These are phyloP conservation scores for Lycaon pictus DNA, from an alignment of 2,113 vertebrate species.

Conservation along the genomic window DNA sequence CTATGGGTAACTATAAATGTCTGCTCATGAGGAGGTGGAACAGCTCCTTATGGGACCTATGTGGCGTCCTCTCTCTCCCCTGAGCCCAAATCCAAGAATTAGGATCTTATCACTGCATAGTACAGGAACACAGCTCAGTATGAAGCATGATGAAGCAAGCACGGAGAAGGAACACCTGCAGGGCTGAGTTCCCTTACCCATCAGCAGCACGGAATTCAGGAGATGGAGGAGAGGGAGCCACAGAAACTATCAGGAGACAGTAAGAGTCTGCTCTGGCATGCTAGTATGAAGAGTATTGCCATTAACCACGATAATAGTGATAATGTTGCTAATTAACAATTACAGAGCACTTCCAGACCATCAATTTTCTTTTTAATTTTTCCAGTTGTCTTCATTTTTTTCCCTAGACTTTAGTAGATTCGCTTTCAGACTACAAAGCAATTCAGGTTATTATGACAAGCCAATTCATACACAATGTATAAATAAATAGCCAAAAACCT, in stretches of 20 bases:
- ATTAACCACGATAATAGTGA: background rate
- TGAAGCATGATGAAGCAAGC: background rate
- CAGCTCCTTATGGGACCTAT: background rate
- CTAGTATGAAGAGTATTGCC: too few species aligned
- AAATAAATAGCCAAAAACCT: background rate
- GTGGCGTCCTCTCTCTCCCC: background rate
- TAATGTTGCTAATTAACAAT: background rate
- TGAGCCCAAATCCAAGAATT: background rate
- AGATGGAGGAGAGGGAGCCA: background rate
- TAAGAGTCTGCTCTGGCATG: background rate
- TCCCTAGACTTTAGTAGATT: background rate
- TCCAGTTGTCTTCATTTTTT: background rate
- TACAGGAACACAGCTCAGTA: background rate
- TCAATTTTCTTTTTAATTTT: background rate
- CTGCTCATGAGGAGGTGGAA: background rate
- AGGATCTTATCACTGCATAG: background rate
- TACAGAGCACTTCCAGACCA: background rate
- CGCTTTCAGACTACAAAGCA: slow-evolving; percentile 9
- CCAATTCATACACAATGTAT: background rate
- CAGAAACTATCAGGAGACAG: background rate
- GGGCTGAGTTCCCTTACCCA: background rate
- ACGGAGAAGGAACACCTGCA: too few species aligned
- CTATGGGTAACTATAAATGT: background rate
- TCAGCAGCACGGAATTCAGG: background rate
- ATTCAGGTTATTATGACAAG: background rate